Evolutionary conservation across 1,140 invertebrate species (phyloP).

Genomic region (Heliothis subflexa): DNA sequence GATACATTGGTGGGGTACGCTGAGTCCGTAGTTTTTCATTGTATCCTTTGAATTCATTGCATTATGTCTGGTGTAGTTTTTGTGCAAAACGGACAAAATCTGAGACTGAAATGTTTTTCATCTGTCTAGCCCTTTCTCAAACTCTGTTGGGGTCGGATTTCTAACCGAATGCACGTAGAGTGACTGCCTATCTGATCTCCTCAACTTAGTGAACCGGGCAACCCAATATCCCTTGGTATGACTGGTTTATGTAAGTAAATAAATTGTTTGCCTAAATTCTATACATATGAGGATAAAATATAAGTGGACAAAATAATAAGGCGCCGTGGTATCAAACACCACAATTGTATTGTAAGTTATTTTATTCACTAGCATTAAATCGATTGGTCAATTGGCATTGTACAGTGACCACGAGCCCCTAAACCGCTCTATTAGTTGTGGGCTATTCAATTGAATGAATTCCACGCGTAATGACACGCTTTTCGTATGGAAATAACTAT

Average conservation of each 20-base stretch:
- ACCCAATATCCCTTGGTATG: too few relatives aligned
- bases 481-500: neutral
- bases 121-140: too few relatives aligned
- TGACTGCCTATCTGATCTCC: too few relatives aligned
- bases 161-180: too few relatives aligned
- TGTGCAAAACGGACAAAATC: too few relatives aligned
- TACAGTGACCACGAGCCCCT: neutral
- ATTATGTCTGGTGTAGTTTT: too few relatives aligned
- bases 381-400: constrained; percentile 23
- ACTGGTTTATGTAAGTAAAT: too few relatives aligned
- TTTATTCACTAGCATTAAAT: constrained; percentile 4
- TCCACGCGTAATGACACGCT: neutral
- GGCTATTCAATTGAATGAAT: constrained; percentile 35
- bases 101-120: too few relatives aligned
- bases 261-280: too few relatives aligned
- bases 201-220: too few relatives aligned
- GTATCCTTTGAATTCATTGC: neutral
- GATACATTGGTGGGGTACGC: neutral
- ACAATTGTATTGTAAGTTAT: constrained; percentile 15
- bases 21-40: neutral
- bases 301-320: neutral
- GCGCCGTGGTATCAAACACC: neutral
- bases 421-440: constrained; percentile 42
- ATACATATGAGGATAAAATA: too few relatives aligned
- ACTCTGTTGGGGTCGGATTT: too few relatives aligned